Evolutionary conservation across 2,888 invertebrate species (phyloP), one percentile per base, ranked within the genome.

Genomic region (Crossocerus cetratus): DNA sequence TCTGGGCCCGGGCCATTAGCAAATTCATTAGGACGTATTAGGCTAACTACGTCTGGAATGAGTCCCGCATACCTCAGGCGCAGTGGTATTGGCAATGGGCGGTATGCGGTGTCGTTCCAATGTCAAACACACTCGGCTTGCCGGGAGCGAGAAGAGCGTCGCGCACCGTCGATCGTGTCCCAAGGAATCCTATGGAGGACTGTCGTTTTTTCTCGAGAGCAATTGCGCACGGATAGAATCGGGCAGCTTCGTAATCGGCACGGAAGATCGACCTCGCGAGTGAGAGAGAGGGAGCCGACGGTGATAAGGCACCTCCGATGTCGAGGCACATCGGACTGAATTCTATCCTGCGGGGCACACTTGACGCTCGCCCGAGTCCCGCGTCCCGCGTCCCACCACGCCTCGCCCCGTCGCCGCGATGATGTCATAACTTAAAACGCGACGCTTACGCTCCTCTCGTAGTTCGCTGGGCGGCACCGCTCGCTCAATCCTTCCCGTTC

Each of bases 381-480:
- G 76, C 78, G 72, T 81, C 78, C 4, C 32, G 8, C 32, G 11
- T 11, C 32, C 11, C 32, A 11, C 32, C 32, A 1, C 32, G 32
- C 32, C 32, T 3, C 23, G 32, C 32, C 78, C 78, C 81, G 80
- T 78, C 76, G 43, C 82, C 49, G 5, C 32, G 86, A 78, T 87
- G 87, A 87, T 87, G 87, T 87, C 87, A 87, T 83, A 84, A 85
- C 85, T 87, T 87, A 87, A 87, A 87, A 86, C 87, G 87, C 84
- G 85, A 83, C 73, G 77, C 83, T 86, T 82, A 81, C 80, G 73
- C 77, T 77, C 76, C 77, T 76, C 76, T 58, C 71, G 64, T 66
- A 56, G 59, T 56, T 65, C 60, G 64, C 57, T 70, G 74, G 75
- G 64, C 61, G 67, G 74, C 73, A 61, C 67, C 77, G 70, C 49